Evolutionary conservation across 2,797 vertebrate species (phyloP), one percentile per base, ranked within the genome.

Genomic region (Diplodus puntazzo): DNA sequence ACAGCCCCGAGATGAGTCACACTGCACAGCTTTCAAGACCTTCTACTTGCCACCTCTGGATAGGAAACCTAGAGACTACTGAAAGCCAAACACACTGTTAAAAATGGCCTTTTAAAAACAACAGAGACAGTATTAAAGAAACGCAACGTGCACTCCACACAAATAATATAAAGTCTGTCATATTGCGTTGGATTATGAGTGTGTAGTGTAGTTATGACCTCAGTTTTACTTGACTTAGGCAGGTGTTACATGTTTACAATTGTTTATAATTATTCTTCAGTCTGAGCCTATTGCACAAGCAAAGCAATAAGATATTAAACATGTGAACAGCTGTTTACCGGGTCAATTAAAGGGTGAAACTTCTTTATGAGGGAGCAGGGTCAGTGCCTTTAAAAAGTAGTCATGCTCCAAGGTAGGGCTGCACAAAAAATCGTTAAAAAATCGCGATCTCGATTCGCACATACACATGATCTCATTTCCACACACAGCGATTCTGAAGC

Each of bases 1-100:
- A 82, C 96, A 98, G 97, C 93, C 94, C 83, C 95, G 91, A 64
- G 91, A 96, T 30, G 95, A 95, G 85, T 91, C 94, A 66, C 80
- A 87, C 63, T 90, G 84, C 20, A 84, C 90, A 23, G 80, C 75
- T 80, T 88, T 91, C 64, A 95, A 95, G 87, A 93, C 78, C 68
- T 96, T 81, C 90, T 94, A 85, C 87, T 94, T 97, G 91, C 96
- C 97, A 62, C 88, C 95, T 25, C 55, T 94, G 70, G 94, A 95
- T 20, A 88, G 92, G 88, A 96, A 92, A 87, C 93, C 88, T 6
- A 89, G 94, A 64, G 89, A 91, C 69, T 95, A 80, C 93, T 95
- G 88, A 94, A 69, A 82, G 72, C 75, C 86, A 72, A 82, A 80
- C 30, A 73, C 57, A 66, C 25, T 49, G 2, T 52, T 39, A 34